These are phyloP conservation scores for Sterna hirundo DNA, from an alignment of 2,113 vertebrate genomes.

Conservation along the genomic window DNA sequence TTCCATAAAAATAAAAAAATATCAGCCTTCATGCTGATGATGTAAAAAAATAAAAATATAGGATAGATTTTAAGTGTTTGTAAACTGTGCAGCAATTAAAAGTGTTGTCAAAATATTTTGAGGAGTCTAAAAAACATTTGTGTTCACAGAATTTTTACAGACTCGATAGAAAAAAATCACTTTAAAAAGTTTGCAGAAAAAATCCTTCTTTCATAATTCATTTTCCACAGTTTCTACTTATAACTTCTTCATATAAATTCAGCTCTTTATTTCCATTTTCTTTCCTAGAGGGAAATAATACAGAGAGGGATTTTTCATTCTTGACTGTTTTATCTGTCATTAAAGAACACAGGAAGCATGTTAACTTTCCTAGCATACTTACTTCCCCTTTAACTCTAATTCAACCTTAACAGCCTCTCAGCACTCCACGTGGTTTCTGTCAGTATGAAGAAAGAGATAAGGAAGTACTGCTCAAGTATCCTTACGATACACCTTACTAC, in stretches of 20 bases:
- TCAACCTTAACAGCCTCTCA: not conserved
- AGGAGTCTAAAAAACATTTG: not conserved
- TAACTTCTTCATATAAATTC: not conserved
- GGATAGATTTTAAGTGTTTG: not conserved
- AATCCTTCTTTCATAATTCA: not conserved
- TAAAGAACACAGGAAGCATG: not conserved
- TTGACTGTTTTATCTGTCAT: not conserved
- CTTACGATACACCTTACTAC: not conserved
- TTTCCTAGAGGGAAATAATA: not conserved
- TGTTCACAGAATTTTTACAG: not conserved
- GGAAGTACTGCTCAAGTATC: not conserved
- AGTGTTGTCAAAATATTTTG: not conserved
- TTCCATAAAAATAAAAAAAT: not conserved
- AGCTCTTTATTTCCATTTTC: not conserved
- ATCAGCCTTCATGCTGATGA: not conserved
- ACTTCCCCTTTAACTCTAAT: not conserved
- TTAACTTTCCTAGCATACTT: not conserved
- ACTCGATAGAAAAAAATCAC: not conserved
- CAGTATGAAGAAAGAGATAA: not conserved
- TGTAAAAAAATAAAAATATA: not conserved
- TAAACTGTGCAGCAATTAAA: not conserved
- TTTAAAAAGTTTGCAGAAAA: not conserved
- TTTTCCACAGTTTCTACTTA: not conserved
- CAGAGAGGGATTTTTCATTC: not conserved
- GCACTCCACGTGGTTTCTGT: not conserved